Conservation (phyloP, 2,797 vertebrate genomes). For the Melanotaenia boesemani region DNA sequence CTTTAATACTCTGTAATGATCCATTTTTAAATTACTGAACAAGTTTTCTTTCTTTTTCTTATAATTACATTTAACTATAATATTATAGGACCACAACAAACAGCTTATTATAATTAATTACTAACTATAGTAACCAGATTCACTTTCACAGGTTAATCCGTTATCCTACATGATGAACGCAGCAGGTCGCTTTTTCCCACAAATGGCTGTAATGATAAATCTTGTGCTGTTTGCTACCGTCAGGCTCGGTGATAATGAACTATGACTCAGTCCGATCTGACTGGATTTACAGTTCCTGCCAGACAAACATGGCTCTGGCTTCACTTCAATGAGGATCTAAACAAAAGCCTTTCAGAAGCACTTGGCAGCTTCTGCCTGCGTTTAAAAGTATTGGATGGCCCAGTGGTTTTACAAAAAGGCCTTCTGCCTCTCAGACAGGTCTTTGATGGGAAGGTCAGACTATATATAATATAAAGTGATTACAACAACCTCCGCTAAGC, state of each 20-base stretch:
- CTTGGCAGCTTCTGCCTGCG: slow-evolving; percentile 60
- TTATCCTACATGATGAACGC: slow-evolving; percentile 13
- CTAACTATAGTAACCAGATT: background rate
- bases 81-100: no score
- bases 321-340: slow-evolving; percentile 52
- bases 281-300: slow-evolving; percentile 59
- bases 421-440: slow-evolving; percentile 28
- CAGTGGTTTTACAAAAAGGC: slow-evolving; percentile 44
- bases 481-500: slow-evolving; percentile 22
- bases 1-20: no score
- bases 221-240: slow-evolving; percentile 50
- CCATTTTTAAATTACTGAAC: no score
- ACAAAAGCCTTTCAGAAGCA: slow-evolving; percentile 76
- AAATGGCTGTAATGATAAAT: slow-evolving; percentile 39
- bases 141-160: slow-evolving; percentile 19
- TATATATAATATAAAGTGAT: slow-evolving; percentile 14
- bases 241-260: slow-evolving; percentile 68
- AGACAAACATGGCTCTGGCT: slow-evolving; percentile 65
- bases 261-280: slow-evolving; percentile 78
- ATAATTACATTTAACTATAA: no score
- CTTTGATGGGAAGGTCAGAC: slow-evolving; percentile 24
- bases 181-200: slow-evolving; percentile 15
- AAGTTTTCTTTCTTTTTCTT: no score
- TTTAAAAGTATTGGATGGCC: slow-evolving; percentile 56
- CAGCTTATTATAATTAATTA: no score